Base-by-base conservation (phyloP, 2,888 invertebrate genomes). In the Elysia crispata region DNA sequence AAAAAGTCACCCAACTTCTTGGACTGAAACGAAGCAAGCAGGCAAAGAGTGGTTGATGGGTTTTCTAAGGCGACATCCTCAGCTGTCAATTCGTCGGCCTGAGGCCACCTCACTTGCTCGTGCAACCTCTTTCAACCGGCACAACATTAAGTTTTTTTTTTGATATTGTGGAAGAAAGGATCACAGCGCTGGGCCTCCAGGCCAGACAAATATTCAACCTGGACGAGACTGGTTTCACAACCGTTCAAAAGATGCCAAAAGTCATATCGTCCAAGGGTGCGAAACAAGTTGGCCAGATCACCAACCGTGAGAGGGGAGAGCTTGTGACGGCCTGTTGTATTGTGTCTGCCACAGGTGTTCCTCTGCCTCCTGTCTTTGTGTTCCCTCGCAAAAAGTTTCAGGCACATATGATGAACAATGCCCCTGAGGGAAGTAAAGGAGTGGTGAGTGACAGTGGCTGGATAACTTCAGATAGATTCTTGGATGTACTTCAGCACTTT, bases 1-100 rank as follows among this genome's bases (percentile, higher is more conserved):
- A 30, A 57, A 80, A 49, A 50, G 50, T 1, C 28, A 82, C 0
- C 85, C 85, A 54, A 67, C 62, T 1, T 64, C 79, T 0, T 86
- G 84, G 85, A 49, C 60, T 20, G 41, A 77, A n/a, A 76, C 80
- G 60, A 57, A 82, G 70, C 28, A 28, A 1, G 84, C 84, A 11
- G 85, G 84, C 8, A 62, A 54, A 66, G 84, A 85, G 60, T 86
- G 85, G 86, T 79, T 84, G 49, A 41, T 20, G 11, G 70, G 69
- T 13, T 83, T 83, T 60, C 41, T 79, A 75, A 76, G 79, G 57
- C 77, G 84, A 8, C 74, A 83, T 30, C 41, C 62, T 50, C 8
- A 15, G 20, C 76, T 86, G 1, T 82, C 83, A 3, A 6, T 79
- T 3, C 30, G 86, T 23, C 54, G 41, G 30, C 86, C 86, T 28